Percentiles rank a stretch among this genome's conserved stretches.
Evolutionary conservation across 2,888 invertebrate genomes (phyloP).

Genomic region (Colostygia pectinataria): DNA sequence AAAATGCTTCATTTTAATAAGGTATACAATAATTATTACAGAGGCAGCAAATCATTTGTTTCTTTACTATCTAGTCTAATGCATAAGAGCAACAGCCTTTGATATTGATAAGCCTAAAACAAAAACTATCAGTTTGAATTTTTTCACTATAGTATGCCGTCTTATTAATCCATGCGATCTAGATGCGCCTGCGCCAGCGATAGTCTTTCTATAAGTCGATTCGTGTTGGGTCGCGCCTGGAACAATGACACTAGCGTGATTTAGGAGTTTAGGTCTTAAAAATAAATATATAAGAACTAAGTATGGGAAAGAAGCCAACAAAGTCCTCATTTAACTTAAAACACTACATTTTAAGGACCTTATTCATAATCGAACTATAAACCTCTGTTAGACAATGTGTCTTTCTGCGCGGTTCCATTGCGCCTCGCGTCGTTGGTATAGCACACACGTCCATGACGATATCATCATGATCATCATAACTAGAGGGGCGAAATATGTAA

Average conservation of each 20-base stretch:
- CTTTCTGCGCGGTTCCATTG: too few relatives aligned
- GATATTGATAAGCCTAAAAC: slow-evolving; percentile 9
- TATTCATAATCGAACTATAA: too few relatives aligned
- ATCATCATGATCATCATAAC: too few relatives aligned
- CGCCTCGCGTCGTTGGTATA: too few relatives aligned
- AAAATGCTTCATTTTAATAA: background rate
- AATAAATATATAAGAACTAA: too few relatives aligned
- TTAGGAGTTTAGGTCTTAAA: too few relatives aligned
- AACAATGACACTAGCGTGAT: slow-evolving; percentile 35
- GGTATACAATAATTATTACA: background rate
- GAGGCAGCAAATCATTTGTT: slow-evolving; percentile 14
- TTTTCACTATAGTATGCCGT: slow-evolving; percentile 29
- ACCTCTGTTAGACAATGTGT: too few relatives aligned
- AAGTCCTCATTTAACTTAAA: too few relatives aligned
- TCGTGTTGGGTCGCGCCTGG: slow-evolving; percentile 74
- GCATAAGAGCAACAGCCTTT: slow-evolving; percentile 5
- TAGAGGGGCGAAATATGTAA: too few relatives aligned
- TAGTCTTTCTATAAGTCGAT: slow-evolving; percentile 68
- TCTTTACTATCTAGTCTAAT: background rate
- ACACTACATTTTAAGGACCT: too few relatives aligned
- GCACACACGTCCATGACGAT: too few relatives aligned
- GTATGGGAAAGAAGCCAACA: too few relatives aligned
- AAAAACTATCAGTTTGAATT: slow-evolving; percentile 31
- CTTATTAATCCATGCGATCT: slow-evolving; percentile 71
- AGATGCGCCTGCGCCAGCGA: slow-evolving; percentile 74